Conservation (phyloP, 2,888 invertebrate genomes). For the Ochropleura plecta region DNA sequence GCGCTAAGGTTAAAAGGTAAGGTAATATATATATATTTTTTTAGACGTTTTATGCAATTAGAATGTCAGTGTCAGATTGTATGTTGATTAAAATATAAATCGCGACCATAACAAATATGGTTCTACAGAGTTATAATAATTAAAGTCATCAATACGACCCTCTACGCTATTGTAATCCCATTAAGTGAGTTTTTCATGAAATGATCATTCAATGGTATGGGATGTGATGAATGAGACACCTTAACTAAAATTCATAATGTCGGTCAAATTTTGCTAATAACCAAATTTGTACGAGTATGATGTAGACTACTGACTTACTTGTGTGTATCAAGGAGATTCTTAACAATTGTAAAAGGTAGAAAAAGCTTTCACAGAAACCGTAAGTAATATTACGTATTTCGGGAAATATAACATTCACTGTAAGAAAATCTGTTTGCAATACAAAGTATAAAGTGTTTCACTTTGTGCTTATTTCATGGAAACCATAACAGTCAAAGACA, state of each 20-base stretch:
- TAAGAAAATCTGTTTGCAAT: neutral
- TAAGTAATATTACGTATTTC: neutral
- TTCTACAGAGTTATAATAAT: too few species aligned
- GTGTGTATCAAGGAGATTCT: neutral
- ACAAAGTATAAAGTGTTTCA: neutral
- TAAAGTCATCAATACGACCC: too few species aligned
- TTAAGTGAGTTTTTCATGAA: too few species aligned
- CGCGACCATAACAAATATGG: too few species aligned
- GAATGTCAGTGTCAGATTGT: too few species aligned
- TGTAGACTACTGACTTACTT: neutral
- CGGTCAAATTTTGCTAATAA: neutral
- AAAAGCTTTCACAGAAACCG: constrained; percentile 1
- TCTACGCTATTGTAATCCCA: too few species aligned
- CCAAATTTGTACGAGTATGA: neutral
- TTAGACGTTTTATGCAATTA: too few species aligned
- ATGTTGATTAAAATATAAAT: too few species aligned
- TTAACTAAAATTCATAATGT: neutral
- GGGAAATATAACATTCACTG: neutral
- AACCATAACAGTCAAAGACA: neutral
- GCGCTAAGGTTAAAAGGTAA: too few species aligned
- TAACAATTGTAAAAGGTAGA: neutral
- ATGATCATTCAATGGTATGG: too few species aligned
- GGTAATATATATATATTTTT: too few species aligned
- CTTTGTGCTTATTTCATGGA: neutral
- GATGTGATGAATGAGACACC: too few species aligned